These are phyloP conservation scores for Orussus abietinus DNA, from an alignment of 1,140 invertebrate species.

Conservation along the genomic window DNA sequence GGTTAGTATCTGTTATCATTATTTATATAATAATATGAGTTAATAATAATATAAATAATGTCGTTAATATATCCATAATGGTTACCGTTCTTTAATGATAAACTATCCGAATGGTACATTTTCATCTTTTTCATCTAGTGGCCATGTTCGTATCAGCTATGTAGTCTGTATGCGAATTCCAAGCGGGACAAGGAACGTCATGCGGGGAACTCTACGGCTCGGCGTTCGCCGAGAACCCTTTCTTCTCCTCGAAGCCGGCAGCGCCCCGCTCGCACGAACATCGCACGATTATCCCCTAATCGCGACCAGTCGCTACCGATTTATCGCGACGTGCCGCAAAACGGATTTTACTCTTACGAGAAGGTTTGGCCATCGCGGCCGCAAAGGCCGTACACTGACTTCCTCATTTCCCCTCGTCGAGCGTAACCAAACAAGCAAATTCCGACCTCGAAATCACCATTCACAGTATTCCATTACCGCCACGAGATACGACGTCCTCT, in stretches of 20 bases:
- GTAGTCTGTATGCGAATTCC: constrained; percentile 43
- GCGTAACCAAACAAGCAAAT: too few species aligned
- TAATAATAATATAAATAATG: constrained; percentile 54
- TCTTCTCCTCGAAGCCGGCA: constrained; percentile 24
- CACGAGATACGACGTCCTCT: too few species aligned
- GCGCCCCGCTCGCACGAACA: constrained; percentile 34
- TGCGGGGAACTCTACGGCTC: constrained; percentile 39
- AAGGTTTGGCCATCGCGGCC: too few species aligned
- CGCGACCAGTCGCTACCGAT: too few species aligned
- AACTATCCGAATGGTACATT: constrained; percentile 50
- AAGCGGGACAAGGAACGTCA: constrained; percentile 45
- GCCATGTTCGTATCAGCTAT: constrained; percentile 44
- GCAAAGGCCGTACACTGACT: too few species aligned
- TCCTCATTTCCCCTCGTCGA: too few species aligned
- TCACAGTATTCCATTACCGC: too few species aligned
- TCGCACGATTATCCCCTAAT: too few species aligned
- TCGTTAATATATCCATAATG: constrained; percentile 52
- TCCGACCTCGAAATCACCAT: too few species aligned
- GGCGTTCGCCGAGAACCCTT: constrained; percentile 19
- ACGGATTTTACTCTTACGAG: too few species aligned
- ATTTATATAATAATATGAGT: constrained; percentile 47
- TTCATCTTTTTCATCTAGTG: constrained; percentile 45
- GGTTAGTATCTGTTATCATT: constrained; percentile 47
- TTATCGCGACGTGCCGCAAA: too few species aligned
- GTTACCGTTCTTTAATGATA: constrained; percentile 50